A percentile compares a stretch with the other conserved stretches of the same genome.
Evolutionary conservation across 37 sponge, comb jelly and placozoan genomes (phyloP).

Genomic region (Axinella damicornis): DNA sequence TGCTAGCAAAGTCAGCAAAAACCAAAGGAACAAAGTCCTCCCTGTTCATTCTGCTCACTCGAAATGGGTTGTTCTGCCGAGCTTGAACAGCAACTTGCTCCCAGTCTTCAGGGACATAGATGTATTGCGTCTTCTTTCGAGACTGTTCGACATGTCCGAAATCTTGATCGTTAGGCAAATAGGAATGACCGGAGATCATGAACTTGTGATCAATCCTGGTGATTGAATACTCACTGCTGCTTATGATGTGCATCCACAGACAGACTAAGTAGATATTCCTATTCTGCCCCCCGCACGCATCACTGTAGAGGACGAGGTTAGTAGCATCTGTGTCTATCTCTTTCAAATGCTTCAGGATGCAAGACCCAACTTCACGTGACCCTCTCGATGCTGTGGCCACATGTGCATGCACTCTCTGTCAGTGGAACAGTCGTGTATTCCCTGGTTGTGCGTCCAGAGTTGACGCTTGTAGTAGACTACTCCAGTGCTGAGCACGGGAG

Average conservation of each 20-base stretch:
- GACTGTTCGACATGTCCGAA: slow-evolving; percentile 28
- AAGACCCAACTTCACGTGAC: slow-evolving; percentile 30
- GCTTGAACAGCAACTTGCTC: slow-evolving; percentile 4
- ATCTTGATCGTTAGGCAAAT: slow-evolving; percentile 47
- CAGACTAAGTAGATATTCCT: slow-evolving; percentile 26
- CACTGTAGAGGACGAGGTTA: slow-evolving; percentile 22
- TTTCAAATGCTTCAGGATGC: slow-evolving; percentile 5
- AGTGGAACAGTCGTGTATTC: slow-evolving; percentile 25
- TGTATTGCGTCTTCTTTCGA: not conserved
- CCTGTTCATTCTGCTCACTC: not conserved
- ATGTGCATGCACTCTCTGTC: slow-evolving; percentile 33
- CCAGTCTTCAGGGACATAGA: slow-evolving; percentile 55
- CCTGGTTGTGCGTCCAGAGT: slow-evolving; percentile 48
- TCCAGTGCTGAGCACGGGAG: slow-evolving; percentile 21
- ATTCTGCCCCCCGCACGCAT: slow-evolving; percentile 45
- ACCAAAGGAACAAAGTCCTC: not conserved
- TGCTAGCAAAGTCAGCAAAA: not conserved
- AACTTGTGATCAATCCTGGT: no score
- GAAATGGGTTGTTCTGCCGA: not conserved
- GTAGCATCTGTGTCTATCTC: not conserved
- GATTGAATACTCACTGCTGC: slow-evolving; percentile 14
- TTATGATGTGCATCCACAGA: slow-evolving; percentile 29
- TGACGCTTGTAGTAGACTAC: slow-evolving; percentile 42
- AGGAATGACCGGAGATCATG: slow-evolving; percentile 45
- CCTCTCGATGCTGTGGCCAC: slow-evolving; percentile 44